These are phyloP conservation scores for Amia ocellicauda DNA, from an alignment of 2,113 vertebrate species.

Conservation along the genomic window DNA sequence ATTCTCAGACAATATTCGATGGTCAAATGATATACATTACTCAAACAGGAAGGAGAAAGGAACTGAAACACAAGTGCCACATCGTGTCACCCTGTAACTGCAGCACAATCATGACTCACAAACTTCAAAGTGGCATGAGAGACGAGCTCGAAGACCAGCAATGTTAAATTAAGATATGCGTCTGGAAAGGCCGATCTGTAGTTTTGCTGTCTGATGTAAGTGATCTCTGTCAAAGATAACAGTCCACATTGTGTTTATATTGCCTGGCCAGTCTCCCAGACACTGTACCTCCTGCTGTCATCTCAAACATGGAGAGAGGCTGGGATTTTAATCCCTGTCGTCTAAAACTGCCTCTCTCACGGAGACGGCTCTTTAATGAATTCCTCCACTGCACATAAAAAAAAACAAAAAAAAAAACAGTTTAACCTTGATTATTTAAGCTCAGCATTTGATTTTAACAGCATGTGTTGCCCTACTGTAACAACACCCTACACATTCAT, in stretches of 20 bases:
- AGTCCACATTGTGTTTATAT: constrained; percentile 2
- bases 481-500: too few relatives aligned
- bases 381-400: neutral
- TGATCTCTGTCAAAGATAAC: constrained; percentile 8
- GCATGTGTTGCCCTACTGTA: too few relatives aligned
- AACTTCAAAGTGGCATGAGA: neutral
- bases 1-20: constrained; percentile 13
- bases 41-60: neutral
- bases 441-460: too few relatives aligned
- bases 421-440: too few relatives aligned
- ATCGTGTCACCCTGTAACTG: constrained; percentile 10
- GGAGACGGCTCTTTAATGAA: constrained; percentile 12
- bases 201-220: neutral
- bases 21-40: constrained; percentile 19
- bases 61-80: neutral
- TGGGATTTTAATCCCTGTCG: neutral
- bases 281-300: neutral
- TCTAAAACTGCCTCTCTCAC: neutral
- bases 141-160: neutral
- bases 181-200: neutral
- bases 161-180: neutral
- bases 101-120: neutral
- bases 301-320: neutral
- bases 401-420: neutral
- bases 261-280: constrained; percentile 9